phyloP scores from a whole-genome alignment of 2,113 vertebrate genomes.

The Rostratula benghalensis region DNA sequence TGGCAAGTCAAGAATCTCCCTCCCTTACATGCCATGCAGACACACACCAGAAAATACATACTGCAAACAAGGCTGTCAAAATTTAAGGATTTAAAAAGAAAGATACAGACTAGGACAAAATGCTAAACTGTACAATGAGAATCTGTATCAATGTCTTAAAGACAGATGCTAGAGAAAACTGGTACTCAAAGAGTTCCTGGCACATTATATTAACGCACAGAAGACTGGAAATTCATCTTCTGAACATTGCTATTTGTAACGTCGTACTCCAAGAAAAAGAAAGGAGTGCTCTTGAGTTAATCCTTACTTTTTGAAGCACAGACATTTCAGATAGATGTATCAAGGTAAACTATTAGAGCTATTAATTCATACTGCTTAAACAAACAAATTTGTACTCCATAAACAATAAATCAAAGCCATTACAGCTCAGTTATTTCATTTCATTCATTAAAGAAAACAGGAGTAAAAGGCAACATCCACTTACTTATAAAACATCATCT shows the following conservation, averaged over 20 bases:
- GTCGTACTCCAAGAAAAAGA: background rate
- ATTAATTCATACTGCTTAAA: background rate
- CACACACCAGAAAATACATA: background rate
- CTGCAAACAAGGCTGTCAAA: background rate
- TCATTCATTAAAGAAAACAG: background rate
- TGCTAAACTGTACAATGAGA: background rate
- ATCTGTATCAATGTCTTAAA: background rate
- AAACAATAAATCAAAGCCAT: background rate
- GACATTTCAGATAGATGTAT: background rate
- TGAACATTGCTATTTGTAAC: background rate
- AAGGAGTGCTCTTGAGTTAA: background rate
- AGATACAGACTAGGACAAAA: background rate
- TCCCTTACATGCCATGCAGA: background rate
- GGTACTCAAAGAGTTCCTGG: background rate
- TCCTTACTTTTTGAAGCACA: background rate
- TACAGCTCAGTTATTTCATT: background rate
- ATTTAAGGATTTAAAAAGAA: background rate
- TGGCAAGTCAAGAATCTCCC: background rate
- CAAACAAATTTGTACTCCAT: background rate
- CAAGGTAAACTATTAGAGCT: background rate
- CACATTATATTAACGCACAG: background rate
- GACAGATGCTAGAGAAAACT: background rate
- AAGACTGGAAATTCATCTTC: background rate
- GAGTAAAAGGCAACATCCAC: background rate
- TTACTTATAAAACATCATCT: background rate